phyloP scores from a whole-genome alignment of 2,888 invertebrate species.

The Lasioglossum lativentre region DNA sequence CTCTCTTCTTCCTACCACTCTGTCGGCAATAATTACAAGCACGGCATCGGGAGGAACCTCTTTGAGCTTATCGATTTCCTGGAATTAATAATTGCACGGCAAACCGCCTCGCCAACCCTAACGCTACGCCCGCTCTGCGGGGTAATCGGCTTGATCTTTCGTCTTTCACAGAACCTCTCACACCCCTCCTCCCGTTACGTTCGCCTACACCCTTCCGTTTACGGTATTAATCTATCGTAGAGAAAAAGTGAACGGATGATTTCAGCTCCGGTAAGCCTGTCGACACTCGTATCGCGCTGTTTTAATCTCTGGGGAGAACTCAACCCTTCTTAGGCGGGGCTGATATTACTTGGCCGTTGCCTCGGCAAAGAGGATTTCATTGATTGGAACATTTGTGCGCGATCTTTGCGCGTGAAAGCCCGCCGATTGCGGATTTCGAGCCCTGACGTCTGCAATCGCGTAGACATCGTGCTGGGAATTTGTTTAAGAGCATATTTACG shows the following conservation, averaged over 20 bases:
- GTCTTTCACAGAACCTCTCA: conserved; percentile 45
- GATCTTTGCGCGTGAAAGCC: neutral
- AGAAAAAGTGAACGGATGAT: conserved; percentile 56
- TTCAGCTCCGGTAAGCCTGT: conserved; percentile 52
- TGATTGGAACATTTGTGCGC: conserved; percentile 9
- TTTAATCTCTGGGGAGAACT: neutral
- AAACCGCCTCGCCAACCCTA: conserved; percentile 55
- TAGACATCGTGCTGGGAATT: neutral
- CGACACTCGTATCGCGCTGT: conserved; percentile 14
- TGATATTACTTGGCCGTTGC: neutral
- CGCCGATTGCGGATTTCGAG: neutral
- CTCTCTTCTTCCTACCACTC: conserved; percentile 66
- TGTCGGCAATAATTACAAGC: conserved; percentile 83
- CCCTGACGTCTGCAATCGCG: neutral
- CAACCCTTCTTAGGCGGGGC: neutral
- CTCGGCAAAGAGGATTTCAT: neutral
- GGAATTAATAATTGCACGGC: conserved; percentile 83
- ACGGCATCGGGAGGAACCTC: conserved; percentile 73
- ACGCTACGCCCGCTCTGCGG: conserved; percentile 56
- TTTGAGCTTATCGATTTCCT: conserved; percentile 83
- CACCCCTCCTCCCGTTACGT: neutral
- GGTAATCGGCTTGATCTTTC: conserved; percentile 69
- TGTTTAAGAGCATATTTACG: neutral
- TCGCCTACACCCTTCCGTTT: conserved; percentile 27
- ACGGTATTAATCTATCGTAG: conserved; percentile 54